Conservation (phyloP, 2,113 vertebrate genomes). For the Pyxicephalus adspersus region DNA sequence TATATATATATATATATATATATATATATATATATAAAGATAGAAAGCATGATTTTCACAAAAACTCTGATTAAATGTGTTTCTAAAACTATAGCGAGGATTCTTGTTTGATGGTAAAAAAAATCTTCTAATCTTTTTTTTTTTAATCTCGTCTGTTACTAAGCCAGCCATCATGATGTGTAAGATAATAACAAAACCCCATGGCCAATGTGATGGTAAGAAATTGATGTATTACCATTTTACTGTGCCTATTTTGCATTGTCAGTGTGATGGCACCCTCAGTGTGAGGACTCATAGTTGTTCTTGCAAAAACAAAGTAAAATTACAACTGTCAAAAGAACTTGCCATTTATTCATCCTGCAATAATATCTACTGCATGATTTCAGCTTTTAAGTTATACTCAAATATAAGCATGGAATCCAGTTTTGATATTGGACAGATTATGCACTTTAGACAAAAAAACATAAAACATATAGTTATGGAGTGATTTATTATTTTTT, state of each 20-base stretch:
- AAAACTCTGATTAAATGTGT: too few relatives aligned
- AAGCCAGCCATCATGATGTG: neutral
- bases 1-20: too few relatives aligned
- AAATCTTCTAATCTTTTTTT: neutral
- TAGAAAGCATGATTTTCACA: too few relatives aligned
- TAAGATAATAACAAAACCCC: slow-evolving; percentile 9
- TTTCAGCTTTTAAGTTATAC: neutral
- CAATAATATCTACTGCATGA: neutral
- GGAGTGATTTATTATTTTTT: slow-evolving; percentile 4
- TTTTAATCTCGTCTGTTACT: neutral
- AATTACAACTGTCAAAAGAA: neutral
- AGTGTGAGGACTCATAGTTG: neutral
- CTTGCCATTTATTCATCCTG: neutral
- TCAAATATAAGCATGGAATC: slow-evolving; percentile 1
- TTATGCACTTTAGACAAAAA: neutral
- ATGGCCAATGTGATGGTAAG: neutral
- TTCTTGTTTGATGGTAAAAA: too few relatives aligned
- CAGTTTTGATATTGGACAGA: neutral
- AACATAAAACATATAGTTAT: neutral
- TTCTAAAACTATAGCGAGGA: too few relatives aligned
- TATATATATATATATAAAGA: too few relatives aligned
- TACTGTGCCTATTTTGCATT: neutral
- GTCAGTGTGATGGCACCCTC: slow-evolving; percentile 1
- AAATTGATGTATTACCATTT: slow-evolving; percentile 9
- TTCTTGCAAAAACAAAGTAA: neutral